These are phyloP conservation scores for Canis aureus DNA, from an alignment of 2,113 vertebrate species.

Conservation along the genomic window DNA sequence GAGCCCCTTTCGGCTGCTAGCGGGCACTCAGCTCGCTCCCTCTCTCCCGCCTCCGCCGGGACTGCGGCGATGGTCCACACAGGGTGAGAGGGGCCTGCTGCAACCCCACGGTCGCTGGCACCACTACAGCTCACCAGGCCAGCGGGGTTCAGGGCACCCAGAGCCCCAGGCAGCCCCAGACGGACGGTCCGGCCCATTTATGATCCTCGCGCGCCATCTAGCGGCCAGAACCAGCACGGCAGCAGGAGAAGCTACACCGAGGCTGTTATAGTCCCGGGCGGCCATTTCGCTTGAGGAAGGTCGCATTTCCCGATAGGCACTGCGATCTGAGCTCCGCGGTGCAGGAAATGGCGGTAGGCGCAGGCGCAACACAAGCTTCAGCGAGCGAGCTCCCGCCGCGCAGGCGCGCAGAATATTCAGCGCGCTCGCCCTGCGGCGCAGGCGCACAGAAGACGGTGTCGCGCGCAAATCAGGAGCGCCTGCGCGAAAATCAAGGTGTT, in stretches of 20 bases:
- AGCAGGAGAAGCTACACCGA: accelerated
- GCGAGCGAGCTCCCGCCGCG: neutral
- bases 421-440: too few relatives aligned
- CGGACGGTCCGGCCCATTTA: accelerated
- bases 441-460: neutral
- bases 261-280: accelerated
- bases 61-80: neutral
- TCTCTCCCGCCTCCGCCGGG: neutral
- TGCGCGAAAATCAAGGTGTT: neutral
- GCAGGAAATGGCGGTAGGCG: conserved; percentile 53
- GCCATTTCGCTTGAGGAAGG: neutral
- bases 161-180: accelerated
- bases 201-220: conserved; percentile 45
- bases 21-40: neutral
- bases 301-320: neutral
- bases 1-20: neutral
- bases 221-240: neutral
- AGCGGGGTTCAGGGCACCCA: accelerated
- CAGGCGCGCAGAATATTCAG: neutral
- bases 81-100: neutral
- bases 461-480: accelerated
- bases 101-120: neutral
- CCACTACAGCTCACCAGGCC: accelerated
- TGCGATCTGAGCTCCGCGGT: accelerated
- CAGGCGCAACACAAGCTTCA: neutral